Percentiles rank a stretch among this genome's conserved stretches.
phyloP scores from a whole-genome alignment of 2,113 vertebrate genomes.

The Genyomyrus donnyi region DNA sequence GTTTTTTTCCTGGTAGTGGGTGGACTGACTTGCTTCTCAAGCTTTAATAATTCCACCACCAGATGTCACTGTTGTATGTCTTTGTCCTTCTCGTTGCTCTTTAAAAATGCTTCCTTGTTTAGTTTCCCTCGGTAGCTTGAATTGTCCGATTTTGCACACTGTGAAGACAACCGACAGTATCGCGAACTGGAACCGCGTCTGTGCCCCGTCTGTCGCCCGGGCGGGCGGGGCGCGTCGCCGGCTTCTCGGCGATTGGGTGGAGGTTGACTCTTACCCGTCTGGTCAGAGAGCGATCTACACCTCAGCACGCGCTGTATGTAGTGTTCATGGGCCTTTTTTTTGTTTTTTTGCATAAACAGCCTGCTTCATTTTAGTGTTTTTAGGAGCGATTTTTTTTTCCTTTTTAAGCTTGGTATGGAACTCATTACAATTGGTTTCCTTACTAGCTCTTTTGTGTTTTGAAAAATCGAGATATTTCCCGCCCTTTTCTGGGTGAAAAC shows the following conservation, averaged over 20 bases:
- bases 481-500: neutral
- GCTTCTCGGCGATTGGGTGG: neutral
- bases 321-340: neutral
- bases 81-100: neutral
- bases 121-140: conserved; percentile 3
- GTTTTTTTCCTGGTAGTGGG: neutral
- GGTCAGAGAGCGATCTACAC: neutral
- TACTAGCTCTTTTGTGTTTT: neutral
- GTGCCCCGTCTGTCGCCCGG: conserved; percentile 5
- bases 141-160: conserved; percentile 33
- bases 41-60: conserved; percentile 23
- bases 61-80: neutral
- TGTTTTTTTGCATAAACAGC: neutral
- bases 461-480: neutral
- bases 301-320: no score
- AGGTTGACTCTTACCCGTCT: neutral
- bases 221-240: conserved; percentile 11
- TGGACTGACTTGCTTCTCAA: conserved; percentile 20
- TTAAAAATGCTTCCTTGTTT: neutral
- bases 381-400: neutral
- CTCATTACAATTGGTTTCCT: neutral
- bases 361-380: neutral
- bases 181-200: conserved; percentile 35
- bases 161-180: conserved; percentile 38
- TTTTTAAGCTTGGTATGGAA: neutral